Evolutionary conservation across 2,888 invertebrate genomes (phyloP), one percentile per base, ranked within the genome.

Genomic region (Eristalis arbustorum): DNA sequence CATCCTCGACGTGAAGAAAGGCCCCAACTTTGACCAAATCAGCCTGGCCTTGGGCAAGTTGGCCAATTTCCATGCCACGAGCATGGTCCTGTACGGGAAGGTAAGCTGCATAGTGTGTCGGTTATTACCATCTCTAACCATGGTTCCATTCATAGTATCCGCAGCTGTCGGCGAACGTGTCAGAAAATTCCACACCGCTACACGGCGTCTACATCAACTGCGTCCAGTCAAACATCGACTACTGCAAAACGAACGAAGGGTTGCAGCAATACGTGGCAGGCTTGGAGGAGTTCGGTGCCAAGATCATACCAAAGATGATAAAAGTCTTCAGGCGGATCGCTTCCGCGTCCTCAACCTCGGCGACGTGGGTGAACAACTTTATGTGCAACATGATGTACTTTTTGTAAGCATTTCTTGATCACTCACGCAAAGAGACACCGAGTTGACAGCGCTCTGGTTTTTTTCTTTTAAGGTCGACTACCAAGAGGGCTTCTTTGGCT

Each of bases 51-150:
- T 94, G 14, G 92, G 92, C 79, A 94, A 93, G 90, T 90, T 94
- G 84, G 94, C 94, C 0, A 92, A 91, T 88, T 93, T 94, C 88
- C 95, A 94, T 89, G 94, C 94, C 3, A 91, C 93, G 14, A 94
- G 94, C 2, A 93, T 94, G 62, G 92, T 94, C 42, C 89, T 94
- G 57, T 92, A 92, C 85, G 93, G 94, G 89, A 93, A 93, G 92
- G 94, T 94, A 90, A 76, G 40, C 18, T 14, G 18, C 0, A 13
- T n/a, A 4, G n/a, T 69, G 34, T 23, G 34, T 37, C 11, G 1
- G 18, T 23, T n/a, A n/a, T n/a, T 61, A 28, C 18, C 18, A 4
- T 11, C 18, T 31, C 14, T 40, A 23, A n/a, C n/a, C n/a, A n/a
- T n/a, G n/a, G n/a, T n/a, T n/a, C n/a, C n/a, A n/a, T n/a, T n/a